These are phyloP conservation scores for Mus spicilegus DNA, from an alignment of 2,113 vertebrate species.

Conservation along the genomic window DNA sequence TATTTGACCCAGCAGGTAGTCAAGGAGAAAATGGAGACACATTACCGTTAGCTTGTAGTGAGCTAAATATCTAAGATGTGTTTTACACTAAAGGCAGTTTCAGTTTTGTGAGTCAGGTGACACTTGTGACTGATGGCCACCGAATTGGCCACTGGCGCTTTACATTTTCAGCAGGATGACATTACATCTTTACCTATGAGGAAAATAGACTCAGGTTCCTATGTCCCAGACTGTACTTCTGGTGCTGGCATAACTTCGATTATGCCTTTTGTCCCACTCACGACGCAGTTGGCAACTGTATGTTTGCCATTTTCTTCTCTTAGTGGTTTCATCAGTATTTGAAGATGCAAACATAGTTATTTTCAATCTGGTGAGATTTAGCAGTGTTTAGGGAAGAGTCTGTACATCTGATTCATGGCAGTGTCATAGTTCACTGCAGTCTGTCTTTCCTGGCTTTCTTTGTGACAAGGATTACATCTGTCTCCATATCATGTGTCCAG, in stretches of 20 bases:
- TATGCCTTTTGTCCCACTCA: not conserved
- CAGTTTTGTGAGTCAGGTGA: not conserved
- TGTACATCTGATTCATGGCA: not conserved
- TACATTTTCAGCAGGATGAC: not conserved
- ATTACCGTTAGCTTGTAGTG: not conserved
- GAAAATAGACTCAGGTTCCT: not conserved
- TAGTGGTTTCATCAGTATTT: not conserved
- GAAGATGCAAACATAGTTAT: not conserved
- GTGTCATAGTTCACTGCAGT: constrained; percentile 6
- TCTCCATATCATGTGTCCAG: not conserved
- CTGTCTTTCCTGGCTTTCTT: not conserved
- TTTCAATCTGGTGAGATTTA: not conserved
- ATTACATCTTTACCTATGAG: not conserved
- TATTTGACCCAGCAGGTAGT: not conserved
- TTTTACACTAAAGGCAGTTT: not conserved
- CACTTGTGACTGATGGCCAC: not conserved
- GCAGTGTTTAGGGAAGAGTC: not conserved
- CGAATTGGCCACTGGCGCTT: not conserved
- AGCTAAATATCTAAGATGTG: no score
- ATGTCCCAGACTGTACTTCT: not conserved
- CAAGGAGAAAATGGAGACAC: not conserved
- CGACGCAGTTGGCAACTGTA: not conserved
- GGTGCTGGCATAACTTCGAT: not conserved
- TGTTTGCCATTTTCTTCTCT: not conserved
- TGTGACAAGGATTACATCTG: not conserved